These are phyloP conservation scores for Loriculus beryllinus DNA, from an alignment of 2,797 vertebrate genomes.

Conservation along the genomic window DNA sequence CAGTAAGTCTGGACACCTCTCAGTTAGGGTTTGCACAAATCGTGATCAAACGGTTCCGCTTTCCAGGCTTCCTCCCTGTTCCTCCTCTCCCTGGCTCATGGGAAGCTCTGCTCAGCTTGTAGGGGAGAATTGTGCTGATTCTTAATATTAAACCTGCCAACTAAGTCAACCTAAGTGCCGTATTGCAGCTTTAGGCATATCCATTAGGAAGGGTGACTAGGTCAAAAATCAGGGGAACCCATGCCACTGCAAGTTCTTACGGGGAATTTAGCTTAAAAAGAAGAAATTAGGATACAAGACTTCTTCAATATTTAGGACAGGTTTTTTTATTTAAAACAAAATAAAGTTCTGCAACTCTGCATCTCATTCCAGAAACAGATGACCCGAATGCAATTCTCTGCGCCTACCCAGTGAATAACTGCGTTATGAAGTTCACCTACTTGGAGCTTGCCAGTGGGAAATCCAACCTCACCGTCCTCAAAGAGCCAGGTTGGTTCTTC, in stretches of 20 bases:
- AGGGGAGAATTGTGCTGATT: neutral
- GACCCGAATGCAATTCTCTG: slow-evolving; percentile 85
- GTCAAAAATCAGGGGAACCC: neutral
- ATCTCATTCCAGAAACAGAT: slow-evolving; percentile 79
- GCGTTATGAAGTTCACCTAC: slow-evolving; percentile 97
- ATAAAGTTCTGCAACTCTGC: neutral
- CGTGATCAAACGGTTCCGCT: neutral
- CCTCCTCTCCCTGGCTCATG: neutral
- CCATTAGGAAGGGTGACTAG: neutral
- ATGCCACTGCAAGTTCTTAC: neutral
- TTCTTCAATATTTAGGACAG: neutral
- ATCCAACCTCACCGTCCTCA: slow-evolving; percentile 89
- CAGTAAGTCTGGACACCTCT: neutral
- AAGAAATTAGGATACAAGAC: neutral
- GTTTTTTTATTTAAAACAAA: slow-evolving; percentile 10
- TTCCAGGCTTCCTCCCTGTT: neutral
- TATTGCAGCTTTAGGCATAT: neutral
- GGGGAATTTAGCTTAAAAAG: neutral
- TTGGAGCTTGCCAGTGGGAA: slow-evolving; percentile 87
- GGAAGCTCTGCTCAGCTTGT: neutral
- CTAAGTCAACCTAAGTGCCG: neutral
- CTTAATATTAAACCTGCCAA: neutral
- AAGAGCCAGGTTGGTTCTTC: slow-evolving; percentile 84
- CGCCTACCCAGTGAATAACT: slow-evolving; percentile 89
- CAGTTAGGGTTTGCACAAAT: neutral